These are phyloP conservation scores for Nebria brevicollis DNA, from an alignment of 2,888 invertebrate species.

Conservation along the genomic window DNA sequence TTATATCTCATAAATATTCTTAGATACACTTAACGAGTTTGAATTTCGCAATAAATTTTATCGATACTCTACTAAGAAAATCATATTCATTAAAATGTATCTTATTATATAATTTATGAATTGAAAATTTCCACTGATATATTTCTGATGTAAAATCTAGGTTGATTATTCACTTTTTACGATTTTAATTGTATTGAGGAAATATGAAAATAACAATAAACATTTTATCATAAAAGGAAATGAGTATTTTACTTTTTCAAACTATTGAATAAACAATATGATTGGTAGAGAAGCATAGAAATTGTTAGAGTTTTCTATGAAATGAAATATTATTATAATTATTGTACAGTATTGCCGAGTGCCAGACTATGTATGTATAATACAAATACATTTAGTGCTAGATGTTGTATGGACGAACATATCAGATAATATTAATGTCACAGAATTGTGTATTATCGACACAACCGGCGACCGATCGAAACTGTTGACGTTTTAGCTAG, in stretches of 20 bases:
- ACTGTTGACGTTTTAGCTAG: background rate
- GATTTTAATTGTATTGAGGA: background rate
- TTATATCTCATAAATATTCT: too few relatives aligned
- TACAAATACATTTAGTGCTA: background rate
- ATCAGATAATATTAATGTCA: background rate
- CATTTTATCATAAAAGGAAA: background rate
- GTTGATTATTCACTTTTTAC: background rate
- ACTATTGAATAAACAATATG: background rate
- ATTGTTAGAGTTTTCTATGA: too few relatives aligned
- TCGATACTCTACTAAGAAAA: background rate
- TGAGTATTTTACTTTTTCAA: background rate
- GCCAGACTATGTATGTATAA: background rate
- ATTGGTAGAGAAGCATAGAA: background rate
- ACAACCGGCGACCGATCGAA: background rate
- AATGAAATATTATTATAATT: background rate
- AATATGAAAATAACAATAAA: background rate
- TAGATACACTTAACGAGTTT: too few relatives aligned
- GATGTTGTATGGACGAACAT: background rate
- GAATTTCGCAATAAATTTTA: background rate
- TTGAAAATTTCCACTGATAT: background rate
- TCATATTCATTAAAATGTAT: background rate
- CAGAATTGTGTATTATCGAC: background rate
- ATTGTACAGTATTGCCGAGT: background rate
- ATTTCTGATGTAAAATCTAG: background rate
- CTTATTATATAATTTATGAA: background rate